A percentile compares a stretch with the other conserved stretches of the same genome.
These are phyloP conservation scores for Thaumatotibia leucotreta DNA, from an alignment of 1,140 invertebrate genomes.

Conservation along the genomic window DNA sequence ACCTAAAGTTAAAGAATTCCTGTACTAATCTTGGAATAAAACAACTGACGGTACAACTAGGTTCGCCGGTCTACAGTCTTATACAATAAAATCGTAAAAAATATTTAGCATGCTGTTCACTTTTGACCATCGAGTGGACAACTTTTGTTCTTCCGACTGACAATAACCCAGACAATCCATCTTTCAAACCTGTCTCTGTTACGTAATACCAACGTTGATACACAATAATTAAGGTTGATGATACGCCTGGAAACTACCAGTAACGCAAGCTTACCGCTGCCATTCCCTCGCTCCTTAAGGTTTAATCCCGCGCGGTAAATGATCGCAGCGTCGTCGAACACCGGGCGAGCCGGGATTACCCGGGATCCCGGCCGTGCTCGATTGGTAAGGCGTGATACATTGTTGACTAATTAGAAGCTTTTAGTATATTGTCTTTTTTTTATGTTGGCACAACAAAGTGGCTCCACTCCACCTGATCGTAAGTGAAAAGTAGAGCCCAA, in stretches of 20 bases:
- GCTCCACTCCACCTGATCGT: too few relatives aligned
- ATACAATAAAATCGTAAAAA: too few relatives aligned
- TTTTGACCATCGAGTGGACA: too few relatives aligned
- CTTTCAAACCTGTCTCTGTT: background rate
- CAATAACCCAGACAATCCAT: background rate
- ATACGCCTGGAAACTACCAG: background rate
- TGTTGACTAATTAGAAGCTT: background rate
- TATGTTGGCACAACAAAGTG: too few relatives aligned
- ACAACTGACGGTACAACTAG: too few relatives aligned
- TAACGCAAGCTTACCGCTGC: background rate
- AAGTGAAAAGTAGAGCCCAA: too few relatives aligned
- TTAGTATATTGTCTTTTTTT: too few relatives aligned
- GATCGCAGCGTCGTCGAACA: background rate
- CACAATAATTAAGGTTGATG: background rate
- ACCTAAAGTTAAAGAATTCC: too few relatives aligned
- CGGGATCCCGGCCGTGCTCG: background rate
- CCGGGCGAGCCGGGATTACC: slow-evolving; percentile 1
- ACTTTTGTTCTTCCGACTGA: too few relatives aligned
- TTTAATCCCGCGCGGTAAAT: slow-evolving; percentile 5
- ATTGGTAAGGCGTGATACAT: background rate
- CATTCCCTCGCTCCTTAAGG: background rate
- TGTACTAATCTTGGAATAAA: too few relatives aligned
- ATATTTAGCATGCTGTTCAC: too few relatives aligned
- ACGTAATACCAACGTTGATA: background rate
- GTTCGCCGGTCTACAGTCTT: too few relatives aligned